phyloP scores from a whole-genome alignment of 1,140 invertebrate species.

The Delia radicum region DNA sequence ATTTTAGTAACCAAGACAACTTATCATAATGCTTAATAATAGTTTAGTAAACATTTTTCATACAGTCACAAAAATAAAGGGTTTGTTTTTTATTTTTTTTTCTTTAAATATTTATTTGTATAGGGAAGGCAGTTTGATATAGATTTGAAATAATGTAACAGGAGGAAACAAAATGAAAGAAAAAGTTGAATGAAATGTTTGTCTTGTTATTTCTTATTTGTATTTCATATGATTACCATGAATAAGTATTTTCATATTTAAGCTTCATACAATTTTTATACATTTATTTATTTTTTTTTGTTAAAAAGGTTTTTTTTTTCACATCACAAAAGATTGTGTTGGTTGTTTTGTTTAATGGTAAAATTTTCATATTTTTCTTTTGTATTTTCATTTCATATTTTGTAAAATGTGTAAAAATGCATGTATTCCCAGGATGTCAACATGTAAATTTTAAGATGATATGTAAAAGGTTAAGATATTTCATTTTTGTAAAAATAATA shows the following conservation, averaged over 20 bases:
- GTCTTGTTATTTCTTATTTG: neutral
- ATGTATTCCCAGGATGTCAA: neutral
- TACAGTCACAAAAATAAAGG: neutral
- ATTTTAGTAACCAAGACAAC: conserved; percentile 21
- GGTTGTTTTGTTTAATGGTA: neutral
- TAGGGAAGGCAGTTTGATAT: neutral
- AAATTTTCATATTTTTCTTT: neutral
- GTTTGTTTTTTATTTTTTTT: too few relatives aligned
- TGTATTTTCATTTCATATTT: too few relatives aligned
- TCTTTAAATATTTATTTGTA: neutral
- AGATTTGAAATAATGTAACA: neutral
- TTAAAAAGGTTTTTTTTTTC: neutral
- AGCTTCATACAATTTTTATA: neutral
- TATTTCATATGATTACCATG: neutral
- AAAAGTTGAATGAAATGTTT: neutral
- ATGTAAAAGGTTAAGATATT: neutral
- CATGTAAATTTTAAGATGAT: neutral
- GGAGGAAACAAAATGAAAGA: neutral
- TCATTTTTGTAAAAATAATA: neutral
- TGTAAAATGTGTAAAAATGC: neutral
- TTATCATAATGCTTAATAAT: conserved; percentile 21
- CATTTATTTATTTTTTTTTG: neutral
- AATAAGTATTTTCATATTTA: neutral
- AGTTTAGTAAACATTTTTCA: neutral
- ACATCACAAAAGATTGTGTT: neutral